Percentiles rank a stretch among this genome's conserved stretches.
Evolutionary conservation across 2,113 vertebrate species (phyloP).

Genomic region (Telmatochromis sp.): DNA sequence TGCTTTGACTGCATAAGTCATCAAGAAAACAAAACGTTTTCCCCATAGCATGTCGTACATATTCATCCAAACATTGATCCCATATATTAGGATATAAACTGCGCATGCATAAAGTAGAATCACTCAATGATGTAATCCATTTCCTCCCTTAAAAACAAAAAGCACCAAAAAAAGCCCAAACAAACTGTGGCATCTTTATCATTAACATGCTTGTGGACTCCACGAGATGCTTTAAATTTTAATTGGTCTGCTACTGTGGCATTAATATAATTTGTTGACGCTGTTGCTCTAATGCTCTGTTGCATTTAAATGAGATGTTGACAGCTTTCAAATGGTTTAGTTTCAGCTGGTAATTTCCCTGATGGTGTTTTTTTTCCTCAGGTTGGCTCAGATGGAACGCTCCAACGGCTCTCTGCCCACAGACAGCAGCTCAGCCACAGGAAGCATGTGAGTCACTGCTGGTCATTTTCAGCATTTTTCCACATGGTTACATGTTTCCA

Average conservation of each 20-base stretch:
- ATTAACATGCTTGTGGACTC: neutral
- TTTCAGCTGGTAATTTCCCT: neutral
- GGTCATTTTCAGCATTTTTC: neutral
- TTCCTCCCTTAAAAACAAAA: neutral
- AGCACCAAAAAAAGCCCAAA: neutral
- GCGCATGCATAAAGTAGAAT: neutral
- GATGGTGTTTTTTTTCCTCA: slow-evolving; percentile 35
- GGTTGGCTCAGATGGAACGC: slow-evolving; percentile 93
- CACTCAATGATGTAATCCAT: neutral
- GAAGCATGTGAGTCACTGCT: slow-evolving; percentile 87
- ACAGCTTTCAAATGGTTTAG: neutral
- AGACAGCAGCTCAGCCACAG: slow-evolving; percentile 92
- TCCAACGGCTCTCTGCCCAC: slow-evolving; percentile 92
- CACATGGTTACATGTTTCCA: neutral
- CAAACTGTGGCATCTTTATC: neutral
- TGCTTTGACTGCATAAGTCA: neutral
- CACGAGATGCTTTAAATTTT: neutral
- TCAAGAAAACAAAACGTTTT: neutral
- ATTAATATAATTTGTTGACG: neutral
- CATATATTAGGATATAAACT: neutral
- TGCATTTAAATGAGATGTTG: neutral
- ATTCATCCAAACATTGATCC: neutral
- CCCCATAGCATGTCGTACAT: neutral
- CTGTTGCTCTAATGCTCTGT: neutral
- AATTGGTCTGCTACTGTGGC: neutral